Conservation (phyloP, 1,140 invertebrate species). For the Dolichoris vasculosae region DNA sequence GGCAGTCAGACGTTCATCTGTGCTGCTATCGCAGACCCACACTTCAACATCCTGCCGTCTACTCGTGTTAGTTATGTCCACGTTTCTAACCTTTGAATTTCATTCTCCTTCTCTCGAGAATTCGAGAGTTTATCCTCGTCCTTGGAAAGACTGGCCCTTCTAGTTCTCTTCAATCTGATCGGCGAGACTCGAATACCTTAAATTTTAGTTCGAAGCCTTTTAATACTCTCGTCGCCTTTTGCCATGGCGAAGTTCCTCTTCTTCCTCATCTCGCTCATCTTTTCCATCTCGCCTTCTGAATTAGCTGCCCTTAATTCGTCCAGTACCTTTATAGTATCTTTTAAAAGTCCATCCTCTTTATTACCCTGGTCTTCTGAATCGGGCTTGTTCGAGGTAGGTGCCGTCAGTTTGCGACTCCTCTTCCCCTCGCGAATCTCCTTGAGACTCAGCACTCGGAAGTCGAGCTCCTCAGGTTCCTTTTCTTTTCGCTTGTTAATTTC, state of each 20-base stretch:
- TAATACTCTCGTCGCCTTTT: neutral
- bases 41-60: constrained; percentile 58
- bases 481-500: neutral
- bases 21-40: constrained; percentile 67
- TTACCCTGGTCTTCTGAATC: neutral
- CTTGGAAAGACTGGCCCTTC: constrained; percentile 28
- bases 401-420: neutral
- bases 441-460: constrained; percentile 68
- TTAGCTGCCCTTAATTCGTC: constrained; percentile 30
- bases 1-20: constrained; percentile 49
- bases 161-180: constrained; percentile 59
- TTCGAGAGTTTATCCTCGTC: neutral
- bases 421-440: constrained; percentile 69
- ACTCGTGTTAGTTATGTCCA: neutral
- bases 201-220: neutral
- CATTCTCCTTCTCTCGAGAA: neutral
- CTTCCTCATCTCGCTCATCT: neutral
- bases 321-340: constrained; percentile 50
- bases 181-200: constrained; percentile 50
- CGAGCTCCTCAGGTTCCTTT: constrained; percentile 46
- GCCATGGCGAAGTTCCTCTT: constrained; percentile 14
- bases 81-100: neutral
- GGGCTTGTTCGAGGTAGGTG: neutral
- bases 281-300: neutral
- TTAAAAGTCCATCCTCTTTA: constrained; percentile 33